Evolutionary conservation across 2,888 invertebrate species (phyloP).

Genomic region (Rhaphigaster nebulosa): DNA sequence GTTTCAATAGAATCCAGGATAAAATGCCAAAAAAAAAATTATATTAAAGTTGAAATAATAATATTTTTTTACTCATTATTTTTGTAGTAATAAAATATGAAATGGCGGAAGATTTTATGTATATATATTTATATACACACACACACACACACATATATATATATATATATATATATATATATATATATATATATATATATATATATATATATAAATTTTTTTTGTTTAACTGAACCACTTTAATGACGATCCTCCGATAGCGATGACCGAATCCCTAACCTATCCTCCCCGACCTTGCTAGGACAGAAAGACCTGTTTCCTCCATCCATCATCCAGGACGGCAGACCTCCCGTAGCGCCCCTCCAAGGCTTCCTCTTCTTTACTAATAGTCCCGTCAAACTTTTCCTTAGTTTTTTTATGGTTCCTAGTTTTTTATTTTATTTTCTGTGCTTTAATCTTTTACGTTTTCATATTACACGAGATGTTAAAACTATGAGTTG

Average conservation of each 20-base stretch:
- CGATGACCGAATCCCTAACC: background rate
- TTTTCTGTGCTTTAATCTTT: background rate
- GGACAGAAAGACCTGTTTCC: background rate
- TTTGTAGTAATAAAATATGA: too few relatives aligned
- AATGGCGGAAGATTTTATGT: too few relatives aligned
- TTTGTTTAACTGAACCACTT: background rate
- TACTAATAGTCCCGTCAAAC: slow-evolving; percentile 45
- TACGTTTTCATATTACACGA: background rate
- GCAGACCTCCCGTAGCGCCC: background rate
- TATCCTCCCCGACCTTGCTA: background rate
- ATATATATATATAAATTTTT: too few relatives aligned
- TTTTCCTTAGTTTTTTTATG: background rate
- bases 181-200: too few relatives aligned
- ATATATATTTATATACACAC: too few relatives aligned
- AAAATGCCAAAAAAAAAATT: too few relatives aligned
- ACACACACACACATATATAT: too few relatives aligned
- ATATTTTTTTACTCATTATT: too few relatives aligned
- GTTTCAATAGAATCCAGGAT: too few relatives aligned
- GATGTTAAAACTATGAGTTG: background rate
- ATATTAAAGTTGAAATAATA: too few relatives aligned
- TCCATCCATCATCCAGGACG: slow-evolving; percentile 30
- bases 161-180: too few relatives aligned
- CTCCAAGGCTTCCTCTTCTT: background rate
- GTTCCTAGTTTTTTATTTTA: background rate
- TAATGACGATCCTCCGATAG: background rate